Conservation (phyloP, 2,113 vertebrate genomes). For the Periophthalmodon schlosseri region DNA sequence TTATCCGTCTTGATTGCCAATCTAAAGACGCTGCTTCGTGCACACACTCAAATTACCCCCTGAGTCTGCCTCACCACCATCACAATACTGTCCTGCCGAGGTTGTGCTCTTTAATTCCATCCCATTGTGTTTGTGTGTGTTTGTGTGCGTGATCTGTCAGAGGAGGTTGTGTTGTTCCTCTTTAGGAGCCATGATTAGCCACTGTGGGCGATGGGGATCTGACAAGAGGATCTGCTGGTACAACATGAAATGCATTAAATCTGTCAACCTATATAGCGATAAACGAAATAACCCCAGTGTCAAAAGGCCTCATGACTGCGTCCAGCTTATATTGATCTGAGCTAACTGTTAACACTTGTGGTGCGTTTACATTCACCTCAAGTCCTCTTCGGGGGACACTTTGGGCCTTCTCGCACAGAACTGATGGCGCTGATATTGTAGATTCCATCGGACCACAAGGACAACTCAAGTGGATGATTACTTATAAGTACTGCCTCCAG, state of each 20-base stretch:
- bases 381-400: constrained; percentile 20
- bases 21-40: background rate
- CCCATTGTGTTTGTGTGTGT: constrained; percentile 3
- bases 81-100: constrained; percentile 8
- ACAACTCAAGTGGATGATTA: constrained; percentile 29
- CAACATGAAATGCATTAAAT: constrained; percentile 16
- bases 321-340: constrained; percentile 34
- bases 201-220: constrained; percentile 13
- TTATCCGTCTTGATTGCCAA: background rate
- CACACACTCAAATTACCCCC: background rate
- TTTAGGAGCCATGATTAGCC: constrained; percentile 28
- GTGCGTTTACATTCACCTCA: constrained; percentile 18
- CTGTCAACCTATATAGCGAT: constrained; percentile 22
- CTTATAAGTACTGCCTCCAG: constrained; percentile 28
- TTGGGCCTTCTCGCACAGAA: constrained; percentile 20
- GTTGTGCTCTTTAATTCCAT: constrained; percentile 21
- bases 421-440: constrained; percentile 34
- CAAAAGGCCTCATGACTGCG: constrained; percentile 18
- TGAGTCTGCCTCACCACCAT: background rate
- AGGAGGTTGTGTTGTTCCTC: constrained; percentile 10
- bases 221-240: constrained; percentile 1
- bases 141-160: constrained; percentile 14
- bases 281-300: background rate
- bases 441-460: constrained; percentile 24
- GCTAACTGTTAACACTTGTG: constrained; percentile 8